Evolutionary conservation across 1,140 invertebrate genomes (phyloP), one percentile per base, ranked within the genome.

Genomic region (Tribolium castaneum): DNA sequence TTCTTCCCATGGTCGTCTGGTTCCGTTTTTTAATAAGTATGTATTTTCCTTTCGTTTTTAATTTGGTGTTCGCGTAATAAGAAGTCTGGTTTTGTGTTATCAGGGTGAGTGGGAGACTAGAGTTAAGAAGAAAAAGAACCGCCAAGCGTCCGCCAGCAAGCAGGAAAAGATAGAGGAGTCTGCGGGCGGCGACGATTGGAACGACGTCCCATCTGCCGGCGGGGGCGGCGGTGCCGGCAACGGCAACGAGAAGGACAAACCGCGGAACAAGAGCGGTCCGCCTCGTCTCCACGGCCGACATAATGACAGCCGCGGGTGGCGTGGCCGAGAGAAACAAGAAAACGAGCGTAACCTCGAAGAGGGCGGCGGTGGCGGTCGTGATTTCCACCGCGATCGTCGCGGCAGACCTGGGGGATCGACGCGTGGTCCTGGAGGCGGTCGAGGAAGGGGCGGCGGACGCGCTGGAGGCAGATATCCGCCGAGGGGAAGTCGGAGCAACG

Each of bases 81-180:
- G n/a, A 9, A 19, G 2, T 2, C 16, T 62, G 66, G 76, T 66
- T 72, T 77, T 75, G 76, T 34, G 19, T 83, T 83, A 82, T 22
- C 86, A 94, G 92, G 91, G 90, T 83, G 92, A 93, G 87, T 95
- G 94, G 94, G 91, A 92, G 83, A 94, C 92, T 70, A 92, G 90
- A 76, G 92, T 94, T 19, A 96, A 96, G 87, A 97, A 96, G 88
- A 96, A 95, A 88, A 97, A 96, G 88, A 93, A 91, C 84, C 90
- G 92, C 80, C 90, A 92, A 81, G 78, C 84, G 6, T 84, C 85
- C 2, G 72, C 79, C 5, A 83, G 83, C 75, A 85, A 86, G 77
- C 77, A 79, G 50, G 85, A 88, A 82, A 75, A 89, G 84, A 87
- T 85, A 77, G 86, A 84, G 49, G 84, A 84, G 6, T 85, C 84